A percentile compares a stretch with the other conserved stretches of the same genome.
These are phyloP conservation scores for Gnathonemus longibarbis DNA, from an alignment of 2,113 vertebrate species.

Conservation along the genomic window DNA sequence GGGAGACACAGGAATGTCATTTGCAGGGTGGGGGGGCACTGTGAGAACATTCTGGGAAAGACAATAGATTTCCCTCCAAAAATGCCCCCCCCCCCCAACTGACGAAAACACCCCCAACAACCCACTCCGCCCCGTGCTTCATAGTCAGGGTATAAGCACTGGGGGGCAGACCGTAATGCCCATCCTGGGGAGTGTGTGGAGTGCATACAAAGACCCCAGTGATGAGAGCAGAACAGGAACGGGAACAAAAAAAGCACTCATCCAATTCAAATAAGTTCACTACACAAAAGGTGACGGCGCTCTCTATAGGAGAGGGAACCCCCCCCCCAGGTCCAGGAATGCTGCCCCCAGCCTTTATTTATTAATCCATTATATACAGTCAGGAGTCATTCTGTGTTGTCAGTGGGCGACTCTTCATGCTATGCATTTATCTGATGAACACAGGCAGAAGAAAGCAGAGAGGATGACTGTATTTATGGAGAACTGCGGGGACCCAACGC, in stretches of 20 bases:
- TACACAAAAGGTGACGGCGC: not conserved
- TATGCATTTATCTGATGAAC: conserved; percentile 62
- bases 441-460: conserved; percentile 42
- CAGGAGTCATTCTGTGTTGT: conserved; percentile 66
- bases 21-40: conserved; percentile 35
- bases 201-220: conserved; percentile 3
- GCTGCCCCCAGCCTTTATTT: conserved; percentile 55
- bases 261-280: conserved; percentile 11
- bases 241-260: not conserved
- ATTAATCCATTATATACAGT: conserved; percentile 66
- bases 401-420: conserved; percentile 61
- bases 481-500: conserved; percentile 1
- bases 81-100: not conserved
- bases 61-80: not conserved
- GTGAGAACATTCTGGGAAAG: not conserved
- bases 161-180: not conserved
- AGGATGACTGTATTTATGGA: conserved; percentile 55
- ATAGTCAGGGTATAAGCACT: not conserved
- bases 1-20: conserved; percentile 40
- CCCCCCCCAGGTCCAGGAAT: conserved; percentile 40
- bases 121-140: not conserved
- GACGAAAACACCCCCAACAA: not conserved
- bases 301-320: not conserved
- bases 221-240: not conserved
- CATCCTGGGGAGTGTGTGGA: not conserved